Percentiles rank a stretch among this genome's conserved stretches.
Evolutionary conservation across 2,113 vertebrate species (phyloP).

Genomic region (Myiopsitta monachus): DNA sequence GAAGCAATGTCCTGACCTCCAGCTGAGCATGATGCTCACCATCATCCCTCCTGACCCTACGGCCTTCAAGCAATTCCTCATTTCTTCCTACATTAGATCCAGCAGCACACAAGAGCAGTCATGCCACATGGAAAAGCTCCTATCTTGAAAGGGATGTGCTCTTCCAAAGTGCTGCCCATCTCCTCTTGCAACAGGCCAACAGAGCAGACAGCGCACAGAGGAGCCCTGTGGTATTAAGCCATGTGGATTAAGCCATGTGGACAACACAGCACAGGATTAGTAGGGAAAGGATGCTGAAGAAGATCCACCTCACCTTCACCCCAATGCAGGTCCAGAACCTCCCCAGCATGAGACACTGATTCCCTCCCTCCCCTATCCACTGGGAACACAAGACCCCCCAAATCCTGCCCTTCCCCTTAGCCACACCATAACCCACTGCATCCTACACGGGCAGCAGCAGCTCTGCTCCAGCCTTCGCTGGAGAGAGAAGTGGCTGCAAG

Average conservation of each 20-base stretch:
- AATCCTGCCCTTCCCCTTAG: background rate
- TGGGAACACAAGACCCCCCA: background rate
- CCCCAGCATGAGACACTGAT: background rate
- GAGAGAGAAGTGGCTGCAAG: background rate
- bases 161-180: background rate
- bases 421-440: background rate
- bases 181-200: background rate
- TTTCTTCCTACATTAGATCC: background rate
- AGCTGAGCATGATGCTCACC: accelerated
- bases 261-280: background rate
- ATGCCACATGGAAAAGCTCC: accelerated
- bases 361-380: background rate
- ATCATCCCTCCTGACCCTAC: background rate
- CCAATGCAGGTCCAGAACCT: background rate
- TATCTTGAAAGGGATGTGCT: background rate
- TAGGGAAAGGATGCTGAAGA: background rate
- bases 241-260: accelerated
- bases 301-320: background rate
- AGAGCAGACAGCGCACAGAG: background rate
- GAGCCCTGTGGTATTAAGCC: background rate
- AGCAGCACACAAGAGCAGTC: background rate
- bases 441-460: background rate
- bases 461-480: background rate
- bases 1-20: background rate
- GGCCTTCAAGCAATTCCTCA: background rate